phyloP scores from a whole-genome alignment of 2,888 invertebrate species.

The Entomobrya proxima region DNA sequence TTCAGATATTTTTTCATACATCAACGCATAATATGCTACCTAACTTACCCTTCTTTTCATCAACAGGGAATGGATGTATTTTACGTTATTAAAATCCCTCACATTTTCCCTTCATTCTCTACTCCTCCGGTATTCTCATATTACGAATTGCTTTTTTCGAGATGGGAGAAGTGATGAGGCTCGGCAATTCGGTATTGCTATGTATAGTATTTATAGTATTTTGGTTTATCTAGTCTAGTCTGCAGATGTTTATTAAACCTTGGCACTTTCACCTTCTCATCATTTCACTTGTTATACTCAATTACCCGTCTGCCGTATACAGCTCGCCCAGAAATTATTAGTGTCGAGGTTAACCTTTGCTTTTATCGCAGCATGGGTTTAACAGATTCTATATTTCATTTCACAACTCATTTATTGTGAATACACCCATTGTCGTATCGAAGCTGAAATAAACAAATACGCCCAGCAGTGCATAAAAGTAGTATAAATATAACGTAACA shows the following conservation, averaged over 20 bases:
- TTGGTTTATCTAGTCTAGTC: too few relatives aligned
- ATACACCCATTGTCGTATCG: not conserved
- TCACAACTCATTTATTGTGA: not conserved
- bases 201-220: too few relatives aligned
- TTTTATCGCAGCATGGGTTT: conserved; percentile 21
- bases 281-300: not conserved
- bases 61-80: too few relatives aligned
- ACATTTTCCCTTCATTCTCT: too few relatives aligned
- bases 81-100: too few relatives aligned
- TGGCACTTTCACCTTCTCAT: conserved; percentile 53
- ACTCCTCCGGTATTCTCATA: too few relatives aligned
- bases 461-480: not conserved
- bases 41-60: too few relatives aligned
- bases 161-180: too few relatives aligned
- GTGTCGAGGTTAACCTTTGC: conserved; percentile 43
- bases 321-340: conserved; percentile 37
- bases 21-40: too few relatives aligned
- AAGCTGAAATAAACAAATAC: not conserved
- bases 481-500: not conserved
- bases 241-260: conserved; percentile 35
- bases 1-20: too few relatives aligned
- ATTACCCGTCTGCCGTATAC: not conserved
- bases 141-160: too few relatives aligned
- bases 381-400: not conserved
- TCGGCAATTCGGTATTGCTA: too few relatives aligned